Conservation (phyloP, 2,797 vertebrate genomes). For the Neopelma chrysocephalum region DNA sequence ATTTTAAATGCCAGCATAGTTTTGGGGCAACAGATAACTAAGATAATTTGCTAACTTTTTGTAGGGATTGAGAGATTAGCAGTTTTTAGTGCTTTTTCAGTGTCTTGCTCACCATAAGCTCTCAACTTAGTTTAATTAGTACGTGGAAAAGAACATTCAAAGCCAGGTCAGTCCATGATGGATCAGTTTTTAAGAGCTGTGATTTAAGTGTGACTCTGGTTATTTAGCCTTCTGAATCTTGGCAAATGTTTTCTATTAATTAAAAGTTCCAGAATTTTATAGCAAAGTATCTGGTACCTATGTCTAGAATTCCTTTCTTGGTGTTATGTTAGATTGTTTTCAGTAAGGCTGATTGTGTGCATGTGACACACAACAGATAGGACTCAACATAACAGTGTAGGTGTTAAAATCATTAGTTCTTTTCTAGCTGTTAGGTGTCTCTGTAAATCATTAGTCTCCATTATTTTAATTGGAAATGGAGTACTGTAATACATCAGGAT, state of each 20-base stretch:
- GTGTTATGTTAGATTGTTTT: not conserved
- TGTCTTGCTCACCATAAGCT: not conserved
- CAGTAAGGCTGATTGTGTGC: not conserved
- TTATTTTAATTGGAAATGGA: not conserved
- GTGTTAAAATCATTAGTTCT: not conserved
- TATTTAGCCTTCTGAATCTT: constrained; percentile 9
- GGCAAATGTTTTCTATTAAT: constrained; percentile 21
- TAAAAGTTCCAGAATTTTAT: not conserved
- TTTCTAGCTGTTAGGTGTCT: not conserved
- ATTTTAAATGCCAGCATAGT: not conserved
- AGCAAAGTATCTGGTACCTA: not conserved
- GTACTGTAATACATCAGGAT: not conserved
- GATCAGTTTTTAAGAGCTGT: constrained; percentile 3
- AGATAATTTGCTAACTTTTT: not conserved
- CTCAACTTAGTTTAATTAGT: not conserved
- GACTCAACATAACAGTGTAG: not conserved
- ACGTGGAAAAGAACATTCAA: not conserved
- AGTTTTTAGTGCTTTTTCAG: not conserved
- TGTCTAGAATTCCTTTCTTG: not conserved
- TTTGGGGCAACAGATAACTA: not conserved
- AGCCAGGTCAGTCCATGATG: not conserved
- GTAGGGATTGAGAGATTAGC: not conserved
- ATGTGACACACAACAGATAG: not conserved
- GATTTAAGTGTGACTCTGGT: not conserved
- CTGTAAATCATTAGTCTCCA: not conserved